These are phyloP conservation scores for Polyommatus icarus DNA, from an alignment of 2,888 invertebrate species.

Conservation along the genomic window DNA sequence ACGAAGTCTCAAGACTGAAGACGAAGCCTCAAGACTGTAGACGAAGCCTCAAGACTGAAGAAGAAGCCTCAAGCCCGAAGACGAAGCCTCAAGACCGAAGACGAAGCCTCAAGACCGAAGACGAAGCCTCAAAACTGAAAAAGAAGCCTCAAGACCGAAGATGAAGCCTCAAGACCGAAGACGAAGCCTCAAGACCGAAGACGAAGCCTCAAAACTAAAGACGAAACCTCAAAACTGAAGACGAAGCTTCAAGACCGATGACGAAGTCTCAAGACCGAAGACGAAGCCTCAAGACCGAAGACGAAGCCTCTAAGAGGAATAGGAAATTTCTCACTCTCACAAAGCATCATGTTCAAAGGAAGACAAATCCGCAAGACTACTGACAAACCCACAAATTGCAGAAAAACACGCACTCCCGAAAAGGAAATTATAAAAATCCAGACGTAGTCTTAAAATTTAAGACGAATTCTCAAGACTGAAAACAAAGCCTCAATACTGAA, in stretches of 20 bases:
- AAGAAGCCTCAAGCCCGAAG: slow-evolving; percentile 32
- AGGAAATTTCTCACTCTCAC: too few species aligned
- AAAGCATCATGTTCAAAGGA: too few species aligned
- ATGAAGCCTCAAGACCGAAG: neutral
- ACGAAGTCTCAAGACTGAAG: too few species aligned
- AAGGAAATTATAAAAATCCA: too few species aligned
- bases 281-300: neutral
- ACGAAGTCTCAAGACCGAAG: slow-evolving; percentile 10
- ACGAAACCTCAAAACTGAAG: neutral
- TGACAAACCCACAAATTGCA: too few species aligned
- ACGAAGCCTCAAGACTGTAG: neutral
- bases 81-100: slow-evolving; percentile 34
- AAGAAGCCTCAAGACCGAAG: neutral
- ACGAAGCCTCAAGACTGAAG: neutral
- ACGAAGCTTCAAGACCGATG: neutral
- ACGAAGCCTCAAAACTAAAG: slow-evolving; percentile 3
- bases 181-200: slow-evolving; percentile 13
- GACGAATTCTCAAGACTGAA: neutral
- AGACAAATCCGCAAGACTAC: too few species aligned
- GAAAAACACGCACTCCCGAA: too few species aligned
- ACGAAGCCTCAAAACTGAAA: neutral
- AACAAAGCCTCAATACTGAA: neutral
- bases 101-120: slow-evolving; percentile 22
- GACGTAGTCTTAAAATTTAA: neutral
- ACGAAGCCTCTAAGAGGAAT: neutral